phyloP scores from a whole-genome alignment of 2,797 vertebrate genomes.

The Acanthurus leucopareius region DNA sequence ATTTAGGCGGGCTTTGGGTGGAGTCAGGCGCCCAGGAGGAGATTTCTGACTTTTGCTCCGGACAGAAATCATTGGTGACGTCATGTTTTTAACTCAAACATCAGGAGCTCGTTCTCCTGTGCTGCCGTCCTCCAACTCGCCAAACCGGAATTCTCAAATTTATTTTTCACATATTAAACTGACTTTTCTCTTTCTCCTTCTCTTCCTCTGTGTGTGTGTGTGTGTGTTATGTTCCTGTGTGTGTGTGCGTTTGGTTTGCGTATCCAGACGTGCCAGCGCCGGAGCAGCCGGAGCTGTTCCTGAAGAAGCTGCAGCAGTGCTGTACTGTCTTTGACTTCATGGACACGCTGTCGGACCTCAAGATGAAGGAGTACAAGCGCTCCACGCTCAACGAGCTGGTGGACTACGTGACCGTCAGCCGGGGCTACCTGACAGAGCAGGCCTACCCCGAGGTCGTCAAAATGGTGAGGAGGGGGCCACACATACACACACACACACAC shows the following conservation, averaged over 20 bases:
- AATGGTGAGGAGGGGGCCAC: constrained; percentile 91
- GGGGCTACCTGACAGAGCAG: constrained; percentile 99
- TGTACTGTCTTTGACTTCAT: constrained; percentile 99
- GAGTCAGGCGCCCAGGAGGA: too few species aligned
- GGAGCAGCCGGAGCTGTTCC: constrained; percentile 99
- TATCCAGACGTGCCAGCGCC: constrained; percentile 93
- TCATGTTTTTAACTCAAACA: too few species aligned
- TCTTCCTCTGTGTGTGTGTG: background rate
- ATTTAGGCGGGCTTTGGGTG: too few species aligned
- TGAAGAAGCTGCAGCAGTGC: constrained; percentile 99
- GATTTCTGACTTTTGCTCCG: too few species aligned
- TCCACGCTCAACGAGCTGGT: constrained; percentile 99
- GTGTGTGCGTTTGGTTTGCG: constrained; percentile 18
- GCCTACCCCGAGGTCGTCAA: constrained; percentile 99
- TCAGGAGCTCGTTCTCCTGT: too few species aligned
- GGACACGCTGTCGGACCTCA: constrained; percentile 99
- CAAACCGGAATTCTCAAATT: too few species aligned
- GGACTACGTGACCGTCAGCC: constrained; percentile 99
- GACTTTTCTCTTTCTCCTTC: too few species aligned
- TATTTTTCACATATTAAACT: too few species aligned
- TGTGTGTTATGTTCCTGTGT: background rate
- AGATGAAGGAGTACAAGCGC: constrained; percentile 99
- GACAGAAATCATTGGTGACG: too few species aligned
- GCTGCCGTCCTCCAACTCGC: too few species aligned
- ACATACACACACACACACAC: too few species aligned